Conservation (phyloP, 2,797 vertebrate genomes). For the Rhinella marina region DNA sequence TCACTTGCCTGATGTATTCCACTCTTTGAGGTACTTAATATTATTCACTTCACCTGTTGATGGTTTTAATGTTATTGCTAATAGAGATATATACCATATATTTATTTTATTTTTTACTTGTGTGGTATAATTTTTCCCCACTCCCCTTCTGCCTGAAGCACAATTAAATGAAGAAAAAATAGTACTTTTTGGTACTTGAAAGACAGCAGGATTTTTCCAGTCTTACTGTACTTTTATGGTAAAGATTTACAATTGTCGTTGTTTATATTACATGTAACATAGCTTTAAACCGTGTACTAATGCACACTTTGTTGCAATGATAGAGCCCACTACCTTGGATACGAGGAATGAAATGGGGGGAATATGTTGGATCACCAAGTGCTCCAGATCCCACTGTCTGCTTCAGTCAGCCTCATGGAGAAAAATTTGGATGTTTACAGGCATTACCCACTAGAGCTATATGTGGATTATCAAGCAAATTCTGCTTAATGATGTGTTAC, state of each 20-base stretch:
- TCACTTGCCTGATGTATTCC: too few relatives aligned
- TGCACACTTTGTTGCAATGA: slow-evolving; percentile 24
- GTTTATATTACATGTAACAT: background rate
- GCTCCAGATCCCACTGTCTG: slow-evolving; percentile 93
- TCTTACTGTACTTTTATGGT: background rate
- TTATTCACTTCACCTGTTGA: too few relatives aligned
- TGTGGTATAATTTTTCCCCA: too few relatives aligned
- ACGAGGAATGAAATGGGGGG: slow-evolving; percentile 97
- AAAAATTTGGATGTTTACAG: slow-evolving; percentile 90
- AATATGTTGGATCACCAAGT: slow-evolving; percentile 95
- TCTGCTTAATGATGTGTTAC: slow-evolving; percentile 99
- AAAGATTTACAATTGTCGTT: background rate
- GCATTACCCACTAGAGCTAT: slow-evolving; percentile 94
- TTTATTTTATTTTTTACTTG: too few relatives aligned
- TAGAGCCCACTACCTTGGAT: slow-evolving; percentile 97
- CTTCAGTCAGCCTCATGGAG: slow-evolving; percentile 96
- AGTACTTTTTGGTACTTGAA: too few relatives aligned
- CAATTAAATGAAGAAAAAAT: too few relatives aligned
- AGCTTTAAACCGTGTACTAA: background rate
- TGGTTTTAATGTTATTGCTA: too few relatives aligned
- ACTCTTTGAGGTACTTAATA: too few relatives aligned
- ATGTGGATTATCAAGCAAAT: slow-evolving; percentile 92
- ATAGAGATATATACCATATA: too few relatives aligned
- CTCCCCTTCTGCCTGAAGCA: too few relatives aligned
- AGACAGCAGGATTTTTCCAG: too few relatives aligned